These are phyloP conservation scores for Mastacembelus armatus DNA, from an alignment of 2,797 vertebrate genomes.

Conservation along the genomic window DNA sequence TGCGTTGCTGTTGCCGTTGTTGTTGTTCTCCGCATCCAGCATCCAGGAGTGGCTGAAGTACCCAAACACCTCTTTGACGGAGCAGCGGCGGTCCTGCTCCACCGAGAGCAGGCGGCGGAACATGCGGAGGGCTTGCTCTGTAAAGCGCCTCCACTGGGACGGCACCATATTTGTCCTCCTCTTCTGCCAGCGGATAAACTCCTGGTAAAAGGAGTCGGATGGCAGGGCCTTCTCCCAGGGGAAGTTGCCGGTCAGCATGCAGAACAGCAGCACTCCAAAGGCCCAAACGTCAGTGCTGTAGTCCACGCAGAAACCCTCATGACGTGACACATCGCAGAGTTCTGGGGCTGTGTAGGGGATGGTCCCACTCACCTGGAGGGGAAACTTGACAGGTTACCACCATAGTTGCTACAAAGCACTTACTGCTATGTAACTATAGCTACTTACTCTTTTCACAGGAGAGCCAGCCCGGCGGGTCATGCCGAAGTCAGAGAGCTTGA, in stretches of 20 bases:
- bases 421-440: accelerated
- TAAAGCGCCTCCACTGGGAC: slow-evolving; percentile 89
- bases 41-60: slow-evolving; percentile 89
- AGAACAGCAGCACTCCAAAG: slow-evolving; percentile 89
- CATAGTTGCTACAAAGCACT: accelerated
- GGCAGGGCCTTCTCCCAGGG: slow-evolving; percentile 90
- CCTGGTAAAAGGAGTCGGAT: slow-evolving; percentile 87
- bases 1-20: slow-evolving; percentile 41
- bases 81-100: slow-evolving; percentile 85
- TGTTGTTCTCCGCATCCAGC: slow-evolving; percentile 81
- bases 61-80: slow-evolving; percentile 86
- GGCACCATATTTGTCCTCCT: slow-evolving; percentile 79
- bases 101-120: slow-evolving; percentile 86
- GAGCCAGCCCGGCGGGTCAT: slow-evolving; percentile 88
- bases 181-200: slow-evolving; percentile 89
- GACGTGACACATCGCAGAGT: slow-evolving; percentile 85
- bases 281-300: slow-evolving; percentile 90
- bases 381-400: not conserved
- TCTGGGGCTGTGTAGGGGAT: slow-evolving; percentile 90
- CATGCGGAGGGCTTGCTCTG: slow-evolving; percentile 86
- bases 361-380: slow-evolving; percentile 84
- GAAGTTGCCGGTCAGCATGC: slow-evolving; percentile 90
- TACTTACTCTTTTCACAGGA: slow-evolving; percentile 85
- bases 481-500: slow-evolving; percentile 89
- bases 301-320: slow-evolving; percentile 87